phyloP scores from a whole-genome alignment of 1,140 invertebrate species.

The Zaprionus tsacasi region DNA sequence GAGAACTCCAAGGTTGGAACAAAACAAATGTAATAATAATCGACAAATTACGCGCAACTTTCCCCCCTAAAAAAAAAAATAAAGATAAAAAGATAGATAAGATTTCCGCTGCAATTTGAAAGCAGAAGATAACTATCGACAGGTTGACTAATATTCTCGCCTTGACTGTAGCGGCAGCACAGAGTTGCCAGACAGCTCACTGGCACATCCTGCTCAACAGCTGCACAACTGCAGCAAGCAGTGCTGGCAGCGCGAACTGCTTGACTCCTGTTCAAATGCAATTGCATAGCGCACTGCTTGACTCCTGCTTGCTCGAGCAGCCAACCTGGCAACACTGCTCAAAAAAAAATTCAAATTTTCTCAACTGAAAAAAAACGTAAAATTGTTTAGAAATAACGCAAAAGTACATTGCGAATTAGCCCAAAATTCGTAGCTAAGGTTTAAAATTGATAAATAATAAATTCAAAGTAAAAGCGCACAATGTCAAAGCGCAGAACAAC shows the following conservation, averaged over 20 bases:
- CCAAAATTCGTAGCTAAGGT: slow-evolving; percentile 25
- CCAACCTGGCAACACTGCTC: too few species aligned
- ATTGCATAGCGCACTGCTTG: not conserved
- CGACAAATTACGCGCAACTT: not conserved
- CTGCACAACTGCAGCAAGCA: not conserved
- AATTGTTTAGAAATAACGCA: slow-evolving; percentile 4
- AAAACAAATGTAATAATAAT: not conserved
- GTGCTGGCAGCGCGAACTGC: too few species aligned
- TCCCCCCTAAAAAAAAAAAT: not conserved
- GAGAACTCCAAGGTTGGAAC: not conserved
- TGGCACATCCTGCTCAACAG: not conserved
- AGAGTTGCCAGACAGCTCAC: not conserved
- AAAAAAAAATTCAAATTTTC: too few species aligned
- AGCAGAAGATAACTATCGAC: not conserved
- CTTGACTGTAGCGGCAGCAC: not conserved
- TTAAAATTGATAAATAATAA: slow-evolving; percentile 11
- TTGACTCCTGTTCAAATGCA: not conserved
- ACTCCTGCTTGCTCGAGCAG: not conserved
- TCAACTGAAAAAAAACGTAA: not conserved
- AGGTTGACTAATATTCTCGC: not conserved
- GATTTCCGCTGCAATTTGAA: not conserved
- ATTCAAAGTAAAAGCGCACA: not conserved
- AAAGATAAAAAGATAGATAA: not conserved
- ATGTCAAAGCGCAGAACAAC: not conserved
- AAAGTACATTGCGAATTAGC: not conserved